A percentile compares a stretch with the other conserved stretches of the same genome.
These are phyloP conservation scores for Microtus ochrogaster DNA, from an alignment of 2,113 vertebrate species.

Conservation along the genomic window DNA sequence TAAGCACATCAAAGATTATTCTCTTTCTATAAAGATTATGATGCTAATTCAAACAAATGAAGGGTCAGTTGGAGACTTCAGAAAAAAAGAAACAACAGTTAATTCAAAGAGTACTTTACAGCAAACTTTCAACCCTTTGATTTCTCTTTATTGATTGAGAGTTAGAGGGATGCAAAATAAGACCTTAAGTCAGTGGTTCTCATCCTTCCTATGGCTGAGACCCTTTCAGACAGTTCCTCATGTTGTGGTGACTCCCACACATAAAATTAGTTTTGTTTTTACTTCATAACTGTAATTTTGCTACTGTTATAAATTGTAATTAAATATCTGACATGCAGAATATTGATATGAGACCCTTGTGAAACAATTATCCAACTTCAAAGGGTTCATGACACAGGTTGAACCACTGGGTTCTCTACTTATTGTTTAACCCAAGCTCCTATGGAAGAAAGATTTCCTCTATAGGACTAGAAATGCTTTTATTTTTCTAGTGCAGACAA, in stretches of 20 bases:
- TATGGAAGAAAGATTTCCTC: neutral
- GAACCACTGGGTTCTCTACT: neutral
- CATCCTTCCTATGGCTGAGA: neutral
- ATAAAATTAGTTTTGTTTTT: neutral
- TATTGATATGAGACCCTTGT: neutral
- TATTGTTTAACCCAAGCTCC: neutral
- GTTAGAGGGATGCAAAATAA: neutral
- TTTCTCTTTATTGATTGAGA: neutral
- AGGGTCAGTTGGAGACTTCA: neutral
- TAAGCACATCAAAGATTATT: neutral
- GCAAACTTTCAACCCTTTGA: neutral
- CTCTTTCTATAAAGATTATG: neutral
- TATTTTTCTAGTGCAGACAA: neutral
- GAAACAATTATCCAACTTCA: neutral
- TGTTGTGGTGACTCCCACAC: neutral
- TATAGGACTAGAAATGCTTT: neutral
- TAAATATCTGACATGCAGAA: neutral
- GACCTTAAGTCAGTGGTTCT: neutral
- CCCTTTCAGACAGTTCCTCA: neutral
- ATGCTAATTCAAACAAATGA: constrained; percentile 19
- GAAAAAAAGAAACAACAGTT: neutral
- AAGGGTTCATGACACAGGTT: neutral
- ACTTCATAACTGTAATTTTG: neutral
- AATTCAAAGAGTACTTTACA: neutral
- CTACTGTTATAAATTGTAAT: neutral